Evolutionary conservation across 1,140 invertebrate species (phyloP).

Genomic region (Luehdorfia chinensis): DNA sequence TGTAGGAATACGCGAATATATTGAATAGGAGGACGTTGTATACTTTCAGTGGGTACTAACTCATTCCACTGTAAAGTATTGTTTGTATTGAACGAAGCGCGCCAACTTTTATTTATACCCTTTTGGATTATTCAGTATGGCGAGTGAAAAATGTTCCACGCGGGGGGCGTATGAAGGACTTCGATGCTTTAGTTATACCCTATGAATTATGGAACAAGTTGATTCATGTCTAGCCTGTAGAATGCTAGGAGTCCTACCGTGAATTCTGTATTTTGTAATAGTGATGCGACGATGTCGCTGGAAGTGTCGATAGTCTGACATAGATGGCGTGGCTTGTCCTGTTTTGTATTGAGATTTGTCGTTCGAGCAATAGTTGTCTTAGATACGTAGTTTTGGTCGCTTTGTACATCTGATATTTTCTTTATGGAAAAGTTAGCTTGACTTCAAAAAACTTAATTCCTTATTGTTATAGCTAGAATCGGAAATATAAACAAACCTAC

Average conservation of each 20-base stretch:
- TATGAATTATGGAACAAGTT: conserved; percentile 63
- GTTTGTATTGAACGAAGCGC: conserved; percentile 22
- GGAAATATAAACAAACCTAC: too few relatives aligned
- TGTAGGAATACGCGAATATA: neutral
- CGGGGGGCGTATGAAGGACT: conserved; percentile 46
- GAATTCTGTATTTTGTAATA: conserved; percentile 18
- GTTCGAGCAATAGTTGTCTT: too few relatives aligned
- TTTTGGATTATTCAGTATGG: conserved; percentile 41
- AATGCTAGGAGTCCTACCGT: conserved; percentile 1
- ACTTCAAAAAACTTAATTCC: too few relatives aligned
- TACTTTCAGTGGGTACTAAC: conserved; percentile 14
- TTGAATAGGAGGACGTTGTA: neutral
- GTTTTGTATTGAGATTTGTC: conserved; percentile 10
- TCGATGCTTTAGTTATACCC: conserved; percentile 45
- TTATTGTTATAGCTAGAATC: too few relatives aligned
- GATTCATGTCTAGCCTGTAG: conserved; percentile 25
- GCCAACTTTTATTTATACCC: conserved; percentile 32
- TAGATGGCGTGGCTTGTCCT: conserved; percentile 6
- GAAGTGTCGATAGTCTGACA: conserved; percentile 7
- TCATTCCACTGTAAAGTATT: conserved; percentile 34
- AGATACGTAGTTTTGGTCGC: too few relatives aligned
- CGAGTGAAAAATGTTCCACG: conserved; percentile 59
- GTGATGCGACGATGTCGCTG: conserved; percentile 8
- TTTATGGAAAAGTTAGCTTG: too few relatives aligned
- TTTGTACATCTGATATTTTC: too few relatives aligned